phyloP scores from a whole-genome alignment of 2,113 vertebrate species.

The Actenoides hombroni region DNA sequence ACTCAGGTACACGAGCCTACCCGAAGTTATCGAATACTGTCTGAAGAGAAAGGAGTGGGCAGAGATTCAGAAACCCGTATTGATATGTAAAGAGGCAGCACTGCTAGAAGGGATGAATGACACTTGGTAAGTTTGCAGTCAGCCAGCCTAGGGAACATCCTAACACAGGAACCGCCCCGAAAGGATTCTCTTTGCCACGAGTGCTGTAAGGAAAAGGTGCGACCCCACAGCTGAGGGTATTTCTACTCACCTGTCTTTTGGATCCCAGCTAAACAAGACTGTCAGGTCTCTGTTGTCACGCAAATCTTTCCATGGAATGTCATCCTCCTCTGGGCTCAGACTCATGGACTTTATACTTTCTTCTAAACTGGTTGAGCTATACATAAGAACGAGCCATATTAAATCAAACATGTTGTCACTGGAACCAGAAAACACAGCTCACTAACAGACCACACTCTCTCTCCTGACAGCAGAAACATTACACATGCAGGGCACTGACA shows the following conservation, averaged over 20 bases:
- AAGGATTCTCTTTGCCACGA: not conserved
- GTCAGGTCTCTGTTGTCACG: slow-evolving; percentile 95
- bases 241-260: slow-evolving; percentile 83
- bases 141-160: not conserved
- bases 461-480: not conserved
- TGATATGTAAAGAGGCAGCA: not conserved
- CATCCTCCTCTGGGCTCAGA: slow-evolving; percentile 92
- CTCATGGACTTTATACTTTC: slow-evolving; percentile 96
- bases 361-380: slow-evolving; percentile 89
- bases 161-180: not conserved
- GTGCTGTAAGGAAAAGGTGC: not conserved
- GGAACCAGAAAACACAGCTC: not conserved
- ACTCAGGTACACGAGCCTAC: not conserved
- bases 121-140: not conserved
- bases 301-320: slow-evolving; percentile 93
- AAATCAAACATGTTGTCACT: not conserved
- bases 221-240: not conserved
- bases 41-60: not conserved
- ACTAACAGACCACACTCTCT: not conserved
- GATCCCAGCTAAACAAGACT: slow-evolving; percentile 93
- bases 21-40: not conserved
- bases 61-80: not conserved
- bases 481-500: fast-evolving
- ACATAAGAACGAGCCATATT: not conserved
- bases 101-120: not conserved